Evolutionary conservation across 2,797 vertebrate species (phyloP).

Genomic region (Jordanella pulchra): DNA sequence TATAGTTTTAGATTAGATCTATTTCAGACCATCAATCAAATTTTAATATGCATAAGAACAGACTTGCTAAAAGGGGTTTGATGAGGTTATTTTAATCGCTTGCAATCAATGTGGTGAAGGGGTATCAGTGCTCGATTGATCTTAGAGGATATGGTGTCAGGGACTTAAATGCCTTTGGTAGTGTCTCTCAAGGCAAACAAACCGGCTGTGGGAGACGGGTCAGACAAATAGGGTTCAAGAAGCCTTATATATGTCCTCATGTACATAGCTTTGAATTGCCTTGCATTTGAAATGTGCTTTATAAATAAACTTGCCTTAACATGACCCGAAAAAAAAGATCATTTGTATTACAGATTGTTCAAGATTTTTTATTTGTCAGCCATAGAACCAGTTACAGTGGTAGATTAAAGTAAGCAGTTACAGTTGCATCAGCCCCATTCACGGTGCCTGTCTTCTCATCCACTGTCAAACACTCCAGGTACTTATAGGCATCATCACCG

Average conservation of each 20-base stretch:
- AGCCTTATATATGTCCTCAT: no score
- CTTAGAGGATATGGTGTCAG: no score
- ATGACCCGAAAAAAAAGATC: slow-evolving; percentile 44
- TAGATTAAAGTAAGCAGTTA: slow-evolving; percentile 78
- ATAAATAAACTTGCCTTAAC: neutral
- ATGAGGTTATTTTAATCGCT: no score
- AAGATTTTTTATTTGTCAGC: slow-evolving; percentile 79
- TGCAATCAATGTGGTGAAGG: no score
- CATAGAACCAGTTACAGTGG: slow-evolving; percentile 80
- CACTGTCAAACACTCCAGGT: slow-evolving; percentile 16
- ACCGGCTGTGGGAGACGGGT: no score
- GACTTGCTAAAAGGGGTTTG: neutral
- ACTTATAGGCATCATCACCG: slow-evolving; percentile 45
- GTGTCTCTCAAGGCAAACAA: no score
- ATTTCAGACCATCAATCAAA: neutral
- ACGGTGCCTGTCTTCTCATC: slow-evolving; percentile 41
- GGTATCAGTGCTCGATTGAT: no score
- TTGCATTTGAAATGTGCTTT: no score
- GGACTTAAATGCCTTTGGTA: no score
- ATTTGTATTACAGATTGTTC: slow-evolving; percentile 64
- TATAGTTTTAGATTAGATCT: neutral
- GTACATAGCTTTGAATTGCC: no score
- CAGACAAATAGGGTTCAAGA: no score
- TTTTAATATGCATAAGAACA: neutral
- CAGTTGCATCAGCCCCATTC: slow-evolving; percentile 70